Conservation (phyloP, 2,113 vertebrate genomes). For the Egretta garzetta region DNA sequence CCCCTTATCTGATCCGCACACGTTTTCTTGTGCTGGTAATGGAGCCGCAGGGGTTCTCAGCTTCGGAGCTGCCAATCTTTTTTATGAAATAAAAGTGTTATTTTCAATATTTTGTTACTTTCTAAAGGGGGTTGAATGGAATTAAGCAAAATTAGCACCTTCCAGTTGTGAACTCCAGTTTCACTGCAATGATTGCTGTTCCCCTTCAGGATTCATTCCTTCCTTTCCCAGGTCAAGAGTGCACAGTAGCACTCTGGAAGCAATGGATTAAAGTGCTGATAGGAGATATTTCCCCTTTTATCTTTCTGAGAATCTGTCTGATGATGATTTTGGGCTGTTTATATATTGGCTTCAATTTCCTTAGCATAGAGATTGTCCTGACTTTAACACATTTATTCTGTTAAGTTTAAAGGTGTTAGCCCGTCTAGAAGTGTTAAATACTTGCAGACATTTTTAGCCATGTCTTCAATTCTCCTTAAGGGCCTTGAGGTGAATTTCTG, state of each 20-base stretch:
- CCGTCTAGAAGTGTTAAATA: background rate
- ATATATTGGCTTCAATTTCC: background rate
- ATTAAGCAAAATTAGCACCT: slow-evolving; percentile 60
- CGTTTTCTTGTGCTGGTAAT: background rate
- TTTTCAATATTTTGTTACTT: slow-evolving; percentile 42
- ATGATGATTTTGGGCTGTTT: background rate
- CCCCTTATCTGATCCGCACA: slow-evolving; percentile 12
- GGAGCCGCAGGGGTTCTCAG: background rate
- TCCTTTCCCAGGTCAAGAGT: slow-evolving; percentile 55
- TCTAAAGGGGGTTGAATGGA: background rate
- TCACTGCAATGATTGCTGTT: slow-evolving; percentile 34
- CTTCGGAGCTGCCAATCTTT: slow-evolving; percentile 9
- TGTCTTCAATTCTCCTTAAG: background rate
- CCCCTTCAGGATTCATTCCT: slow-evolving; percentile 59
- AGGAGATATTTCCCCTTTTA: background rate
- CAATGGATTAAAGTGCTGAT: slow-evolving; percentile 36
- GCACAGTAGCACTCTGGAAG: slow-evolving; percentile 43
- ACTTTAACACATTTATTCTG: background rate
- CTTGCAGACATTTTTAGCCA: background rate
- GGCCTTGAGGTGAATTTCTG: background rate
- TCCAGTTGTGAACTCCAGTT: slow-evolving; percentile 45
- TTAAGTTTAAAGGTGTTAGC: background rate
- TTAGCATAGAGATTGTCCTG: background rate
- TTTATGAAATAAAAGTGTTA: background rate
- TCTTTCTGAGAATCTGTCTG: background rate